phyloP scores from a whole-genome alignment of 2,797 vertebrate species.

The Leptatherina wallacei region DNA sequence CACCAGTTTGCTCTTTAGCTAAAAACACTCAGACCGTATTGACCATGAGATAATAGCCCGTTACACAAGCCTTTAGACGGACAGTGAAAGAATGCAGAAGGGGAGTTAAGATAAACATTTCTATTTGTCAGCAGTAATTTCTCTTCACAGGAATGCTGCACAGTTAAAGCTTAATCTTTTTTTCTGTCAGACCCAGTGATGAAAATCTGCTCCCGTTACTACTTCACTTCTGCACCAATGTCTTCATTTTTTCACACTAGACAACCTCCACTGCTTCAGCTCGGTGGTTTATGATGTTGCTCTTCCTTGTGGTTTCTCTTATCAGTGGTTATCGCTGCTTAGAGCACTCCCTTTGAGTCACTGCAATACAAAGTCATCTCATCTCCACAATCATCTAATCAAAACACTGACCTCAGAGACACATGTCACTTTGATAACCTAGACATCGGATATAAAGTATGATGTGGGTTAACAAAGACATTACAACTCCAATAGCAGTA shows the following conservation, averaged over 20 bases:
- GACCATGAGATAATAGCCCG: conserved; percentile 43
- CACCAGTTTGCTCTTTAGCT: conserved; percentile 30
- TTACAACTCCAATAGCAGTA: conserved; percentile 9
- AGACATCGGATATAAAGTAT: conserved; percentile 6
- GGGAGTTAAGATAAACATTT: conserved; percentile 60
- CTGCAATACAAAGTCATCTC: neutral
- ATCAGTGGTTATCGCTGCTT: conserved; percentile 26
- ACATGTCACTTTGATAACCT: neutral
- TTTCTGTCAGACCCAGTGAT: conserved; percentile 17
- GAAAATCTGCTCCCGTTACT: conserved; percentile 1
- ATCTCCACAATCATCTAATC: conserved; percentile 5
- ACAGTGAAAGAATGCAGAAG: conserved; percentile 61
- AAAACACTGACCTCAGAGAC: conserved; percentile 5
- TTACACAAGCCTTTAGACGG: conserved; percentile 57
- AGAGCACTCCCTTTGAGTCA: conserved; percentile 37
- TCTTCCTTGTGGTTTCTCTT: neutral
- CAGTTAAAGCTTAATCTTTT: neutral
- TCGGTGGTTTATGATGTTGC: neutral
- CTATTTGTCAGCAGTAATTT: conserved; percentile 51
- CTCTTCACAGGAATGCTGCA: conserved; percentile 37
- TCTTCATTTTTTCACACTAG: neutral
- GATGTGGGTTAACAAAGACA: conserved; percentile 12
- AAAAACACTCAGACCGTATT: conserved; percentile 34
- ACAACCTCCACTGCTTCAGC: neutral
- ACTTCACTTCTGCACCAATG: neutral